Evolutionary conservation across 2,888 invertebrate species (phyloP).

Genomic region (Amiota mariae): DNA sequence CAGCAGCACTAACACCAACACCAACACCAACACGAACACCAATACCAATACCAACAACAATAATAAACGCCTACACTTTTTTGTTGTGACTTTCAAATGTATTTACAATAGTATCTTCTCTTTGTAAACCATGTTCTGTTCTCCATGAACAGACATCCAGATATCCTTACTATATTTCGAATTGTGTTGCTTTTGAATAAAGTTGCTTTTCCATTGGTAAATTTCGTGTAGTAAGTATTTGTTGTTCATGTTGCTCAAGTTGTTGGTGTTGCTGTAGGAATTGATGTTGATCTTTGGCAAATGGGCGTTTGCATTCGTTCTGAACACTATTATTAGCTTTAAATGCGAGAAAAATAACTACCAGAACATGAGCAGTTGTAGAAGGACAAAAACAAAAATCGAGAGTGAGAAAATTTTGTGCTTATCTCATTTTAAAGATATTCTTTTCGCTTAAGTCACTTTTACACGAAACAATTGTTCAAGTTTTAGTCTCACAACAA

Average conservation of each 20-base stretch:
- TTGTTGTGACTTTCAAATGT: slow-evolving; percentile 30
- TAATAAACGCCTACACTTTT: slow-evolving; percentile 34
- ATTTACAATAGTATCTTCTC: neutral
- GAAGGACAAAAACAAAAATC: slow-evolving; percentile 44
- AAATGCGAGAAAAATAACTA: slow-evolving; percentile 45
- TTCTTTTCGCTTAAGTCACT: slow-evolving; percentile 31
- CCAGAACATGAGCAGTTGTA: slow-evolving; percentile 19
- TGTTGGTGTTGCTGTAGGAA: neutral
- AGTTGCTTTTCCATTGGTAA: slow-evolving; percentile 25
- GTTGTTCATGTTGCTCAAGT: slow-evolving; percentile 9
- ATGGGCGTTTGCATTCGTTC: slow-evolving; percentile 56
- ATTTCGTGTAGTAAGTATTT: neutral
- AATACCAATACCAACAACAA: neutral
- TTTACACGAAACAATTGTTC: slow-evolving; percentile 55
- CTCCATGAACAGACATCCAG: neutral
- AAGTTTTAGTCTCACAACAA: neutral
- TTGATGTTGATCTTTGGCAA: slow-evolving; percentile 58
- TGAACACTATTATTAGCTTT: slow-evolving; percentile 60
- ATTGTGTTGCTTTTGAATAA: slow-evolving; percentile 12
- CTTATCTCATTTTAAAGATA: slow-evolving; percentile 65
- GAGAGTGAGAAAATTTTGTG: slow-evolving; percentile 69
- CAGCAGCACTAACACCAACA: neutral
- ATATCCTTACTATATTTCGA: neutral
- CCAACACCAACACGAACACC: neutral
- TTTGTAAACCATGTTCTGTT: neutral